A percentile compares a stretch with the other conserved stretches of the same genome.
Evolutionary conservation across 2,888 invertebrate genomes (phyloP).

Genomic region (Agrotis clavis): DNA sequence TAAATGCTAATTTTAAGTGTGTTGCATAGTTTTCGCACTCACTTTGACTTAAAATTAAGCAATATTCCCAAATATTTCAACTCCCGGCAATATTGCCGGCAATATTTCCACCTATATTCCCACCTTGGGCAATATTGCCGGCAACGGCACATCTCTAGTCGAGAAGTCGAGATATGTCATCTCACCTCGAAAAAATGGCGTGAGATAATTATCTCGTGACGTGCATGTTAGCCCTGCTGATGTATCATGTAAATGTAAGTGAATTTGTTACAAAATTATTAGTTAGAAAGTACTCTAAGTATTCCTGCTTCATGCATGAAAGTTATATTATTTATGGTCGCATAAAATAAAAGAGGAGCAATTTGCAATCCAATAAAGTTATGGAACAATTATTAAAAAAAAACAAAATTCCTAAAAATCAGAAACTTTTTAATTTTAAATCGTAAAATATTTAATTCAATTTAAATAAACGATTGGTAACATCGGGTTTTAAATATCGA

Average conservation of each 20-base stretch:
- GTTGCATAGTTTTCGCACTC: too few relatives aligned
- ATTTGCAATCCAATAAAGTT: constrained; percentile 19
- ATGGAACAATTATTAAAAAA: constrained; percentile 6
- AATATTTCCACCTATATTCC: too few relatives aligned
- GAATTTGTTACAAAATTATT: constrained; percentile 1
- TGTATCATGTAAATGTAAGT: not conserved
- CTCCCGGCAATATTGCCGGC: too few relatives aligned
- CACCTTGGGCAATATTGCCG: too few relatives aligned
- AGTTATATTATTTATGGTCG: constrained; percentile 24
- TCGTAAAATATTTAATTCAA: constrained; percentile 46
- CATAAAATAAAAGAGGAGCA: constrained; percentile 31
- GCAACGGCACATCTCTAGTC: too few relatives aligned
- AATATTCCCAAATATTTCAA: too few relatives aligned
- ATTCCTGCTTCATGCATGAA: constrained; percentile 15
- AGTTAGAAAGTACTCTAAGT: constrained; percentile 1
- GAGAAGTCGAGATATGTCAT: too few relatives aligned
- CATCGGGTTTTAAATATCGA: constrained; percentile 71
- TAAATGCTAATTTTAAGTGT: too few relatives aligned
- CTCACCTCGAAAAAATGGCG: too few relatives aligned
- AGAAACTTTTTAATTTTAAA: constrained; percentile 13
- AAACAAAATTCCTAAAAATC: constrained; percentile 22
- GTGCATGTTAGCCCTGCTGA: too few relatives aligned
- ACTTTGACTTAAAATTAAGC: too few relatives aligned
- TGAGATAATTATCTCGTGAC: too few relatives aligned
- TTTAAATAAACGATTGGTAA: constrained; percentile 62